These are phyloP conservation scores for Heliconius cydno DNA, from an alignment of 2,888 invertebrate species.

Conservation along the genomic window DNA sequence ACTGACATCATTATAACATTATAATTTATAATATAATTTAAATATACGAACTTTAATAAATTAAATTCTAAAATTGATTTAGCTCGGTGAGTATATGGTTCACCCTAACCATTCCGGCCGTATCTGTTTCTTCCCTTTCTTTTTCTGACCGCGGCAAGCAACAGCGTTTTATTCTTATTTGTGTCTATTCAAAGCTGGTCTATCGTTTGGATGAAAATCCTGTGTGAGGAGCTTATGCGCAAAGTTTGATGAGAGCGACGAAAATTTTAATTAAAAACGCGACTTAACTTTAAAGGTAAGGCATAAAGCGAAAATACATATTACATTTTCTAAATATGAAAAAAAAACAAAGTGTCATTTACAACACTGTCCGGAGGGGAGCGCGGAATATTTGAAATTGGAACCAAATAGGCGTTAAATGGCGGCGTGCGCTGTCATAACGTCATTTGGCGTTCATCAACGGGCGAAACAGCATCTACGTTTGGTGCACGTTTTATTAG, in stretches of 20 bases:
- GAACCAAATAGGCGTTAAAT: conserved; percentile 88
- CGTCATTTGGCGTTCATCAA: conserved; percentile 83
- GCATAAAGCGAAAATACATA: conserved; percentile 20
- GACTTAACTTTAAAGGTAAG: conserved; percentile 35
- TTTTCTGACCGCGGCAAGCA: conserved; percentile 65
- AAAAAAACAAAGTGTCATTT: conserved; percentile 77
- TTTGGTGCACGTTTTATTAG: conserved; percentile 83
- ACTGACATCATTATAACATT: no score
- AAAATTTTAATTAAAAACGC: conserved; percentile 61
- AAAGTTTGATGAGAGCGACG: conserved; percentile 58
- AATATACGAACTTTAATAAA: not conserved
- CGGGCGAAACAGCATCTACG: conserved; percentile 80
- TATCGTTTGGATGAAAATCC: conserved; percentile 69
- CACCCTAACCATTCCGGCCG: conserved; percentile 52
- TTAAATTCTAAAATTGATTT: conserved; percentile 10
- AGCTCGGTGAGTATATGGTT: conserved; percentile 14
- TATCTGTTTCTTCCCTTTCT: conserved; percentile 74
- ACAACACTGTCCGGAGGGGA: conserved; percentile 77
- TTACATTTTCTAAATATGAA: conserved; percentile 16
- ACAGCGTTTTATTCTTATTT: conserved; percentile 69
- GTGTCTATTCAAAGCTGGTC: conserved; percentile 62
- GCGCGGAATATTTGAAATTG: conserved; percentile 84
- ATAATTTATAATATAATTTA: not conserved
- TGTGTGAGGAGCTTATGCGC: conserved; percentile 60
- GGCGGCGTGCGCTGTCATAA: conserved; percentile 84